Evolutionary conservation across 2,113 vertebrate genomes (phyloP), one percentile per base, ranked within the genome.

Genomic region (Hyla sarda): DNA sequence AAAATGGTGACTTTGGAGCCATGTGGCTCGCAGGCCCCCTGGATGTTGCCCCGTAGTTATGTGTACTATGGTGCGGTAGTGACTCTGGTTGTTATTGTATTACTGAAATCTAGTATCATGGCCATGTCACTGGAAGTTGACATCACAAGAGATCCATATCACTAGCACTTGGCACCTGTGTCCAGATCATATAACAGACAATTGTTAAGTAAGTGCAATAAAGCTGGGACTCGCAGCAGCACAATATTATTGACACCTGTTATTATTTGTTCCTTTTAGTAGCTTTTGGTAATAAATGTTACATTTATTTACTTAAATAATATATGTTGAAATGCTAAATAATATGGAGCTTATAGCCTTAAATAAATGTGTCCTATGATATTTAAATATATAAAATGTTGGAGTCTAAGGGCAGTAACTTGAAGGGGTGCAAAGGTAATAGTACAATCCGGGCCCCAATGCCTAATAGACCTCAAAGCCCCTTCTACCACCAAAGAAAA

Each of bases 91-190:
- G 65, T 69, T 69, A 69, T 34, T 1, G 65, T 69, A 19, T 34
- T 69, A 34, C 65, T 34, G 65, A 69, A 69, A 69, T 69, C 8
- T 69, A 21, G 65, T 69, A 69, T 19, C 62, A 19, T 30, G 65
- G 25, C 32, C 25, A 5, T 69, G 32, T 19, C 65, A 34, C 28
- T 21, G 65, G 12, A 34, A 34, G 30, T 9, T 69, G 30, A 37
- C 65, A 65, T 65, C 60, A 34, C 6, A 16, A 30, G 1, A 69
- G 65, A 69, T 69, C 30, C 65, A 69, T 69, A 69, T 69, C 65
- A 69, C 30, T 69, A 69, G 65, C 65, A 67, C 62, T 67, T 17
- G 62, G 14, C 62, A 69, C 32, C 65, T 69, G 65, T 69, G 65
- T 8, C 30, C 19, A 37, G 65, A 69, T 69, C 62, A 32, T 67